Conservation (phyloP, 2,888 invertebrate genomes). For the Agrenia bidenticulata region DNA sequence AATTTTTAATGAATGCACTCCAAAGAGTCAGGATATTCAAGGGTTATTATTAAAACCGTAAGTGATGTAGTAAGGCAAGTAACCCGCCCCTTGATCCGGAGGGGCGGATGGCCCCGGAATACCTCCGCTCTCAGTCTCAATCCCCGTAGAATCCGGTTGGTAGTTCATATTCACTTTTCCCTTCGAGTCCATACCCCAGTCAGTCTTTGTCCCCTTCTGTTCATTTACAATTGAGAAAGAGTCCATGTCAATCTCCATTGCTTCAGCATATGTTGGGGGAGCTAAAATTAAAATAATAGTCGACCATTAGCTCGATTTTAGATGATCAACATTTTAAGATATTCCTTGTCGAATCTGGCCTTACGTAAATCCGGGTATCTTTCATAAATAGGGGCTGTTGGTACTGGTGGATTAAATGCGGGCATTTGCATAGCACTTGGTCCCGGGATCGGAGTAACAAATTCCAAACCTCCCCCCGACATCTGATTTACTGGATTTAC, state of each 20-base stretch:
- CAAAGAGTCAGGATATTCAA: too few relatives aligned
- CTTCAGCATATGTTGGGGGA: slow-evolving; percentile 35
- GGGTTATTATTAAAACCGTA: not conserved
- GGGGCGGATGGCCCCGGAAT: not conserved
- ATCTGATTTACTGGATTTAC: too few relatives aligned
- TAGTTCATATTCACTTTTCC: not conserved
- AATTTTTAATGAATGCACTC: too few relatives aligned
- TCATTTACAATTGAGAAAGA: not conserved
- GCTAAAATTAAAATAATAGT: slow-evolving; percentile 28
- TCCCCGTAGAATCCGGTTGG: not conserved
- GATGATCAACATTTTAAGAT: too few relatives aligned
- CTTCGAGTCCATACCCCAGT: not conserved
- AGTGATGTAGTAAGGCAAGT: slow-evolving; percentile 2
- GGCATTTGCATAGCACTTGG: slow-evolving; percentile 55
- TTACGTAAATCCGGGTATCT: slow-evolving; percentile 42
- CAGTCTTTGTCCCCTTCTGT: not conserved
- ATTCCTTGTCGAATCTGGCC: too few relatives aligned
- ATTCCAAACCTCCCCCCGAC: too few relatives aligned
- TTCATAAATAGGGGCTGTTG: slow-evolving; percentile 33
- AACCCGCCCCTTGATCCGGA: not conserved
- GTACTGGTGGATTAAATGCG: not conserved
- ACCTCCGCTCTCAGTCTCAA: not conserved
- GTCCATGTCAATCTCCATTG: slow-evolving; percentile 21
- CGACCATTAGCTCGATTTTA: too few relatives aligned
- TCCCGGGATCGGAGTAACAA: slow-evolving; percentile 57